phyloP scores from a whole-genome alignment of 2,888 invertebrate genomes.

The Pammene fasciana region DNA sequence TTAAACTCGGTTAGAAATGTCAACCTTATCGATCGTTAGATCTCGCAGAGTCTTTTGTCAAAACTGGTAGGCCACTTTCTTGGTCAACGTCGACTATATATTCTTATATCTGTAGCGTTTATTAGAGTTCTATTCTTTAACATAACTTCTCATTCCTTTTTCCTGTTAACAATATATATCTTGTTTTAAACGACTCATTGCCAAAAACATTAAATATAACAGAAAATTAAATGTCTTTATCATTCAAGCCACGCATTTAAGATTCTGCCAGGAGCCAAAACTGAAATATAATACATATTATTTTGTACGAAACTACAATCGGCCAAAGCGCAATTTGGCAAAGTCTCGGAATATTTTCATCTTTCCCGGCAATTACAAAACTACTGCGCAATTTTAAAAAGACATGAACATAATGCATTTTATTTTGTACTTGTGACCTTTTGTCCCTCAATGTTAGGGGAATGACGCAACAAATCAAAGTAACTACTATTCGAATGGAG shows the following conservation, averaged over 20 bases:
- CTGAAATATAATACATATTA: constrained; percentile 14
- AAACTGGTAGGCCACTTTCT: no score
- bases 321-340: constrained; percentile 30
- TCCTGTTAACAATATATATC: not conserved
- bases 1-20: no score
- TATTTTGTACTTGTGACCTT: constrained; percentile 1
- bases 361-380: constrained; percentile 26
- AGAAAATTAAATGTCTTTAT: constrained; percentile 8
- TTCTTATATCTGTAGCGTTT: no score
- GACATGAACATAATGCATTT: not conserved
- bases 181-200: not conserved
- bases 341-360: constrained; percentile 23
- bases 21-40: no score
- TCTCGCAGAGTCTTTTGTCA: no score
- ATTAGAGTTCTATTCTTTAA: no score
- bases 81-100: no score
- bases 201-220: constrained; percentile 4
- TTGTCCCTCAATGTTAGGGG: not conserved
- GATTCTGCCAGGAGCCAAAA: constrained; percentile 21
- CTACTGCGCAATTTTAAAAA: not conserved
- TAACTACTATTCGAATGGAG: no score
- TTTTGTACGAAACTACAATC: constrained; percentile 31
- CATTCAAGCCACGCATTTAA: constrained; percentile 16
- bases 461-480: constrained; percentile 35
- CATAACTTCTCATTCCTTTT: no score